A percentile compares a stretch with the other conserved stretches of the same genome.
phyloP scores from a whole-genome alignment of 1,140 invertebrate genomes.

The Bemisia tabaci region DNA sequence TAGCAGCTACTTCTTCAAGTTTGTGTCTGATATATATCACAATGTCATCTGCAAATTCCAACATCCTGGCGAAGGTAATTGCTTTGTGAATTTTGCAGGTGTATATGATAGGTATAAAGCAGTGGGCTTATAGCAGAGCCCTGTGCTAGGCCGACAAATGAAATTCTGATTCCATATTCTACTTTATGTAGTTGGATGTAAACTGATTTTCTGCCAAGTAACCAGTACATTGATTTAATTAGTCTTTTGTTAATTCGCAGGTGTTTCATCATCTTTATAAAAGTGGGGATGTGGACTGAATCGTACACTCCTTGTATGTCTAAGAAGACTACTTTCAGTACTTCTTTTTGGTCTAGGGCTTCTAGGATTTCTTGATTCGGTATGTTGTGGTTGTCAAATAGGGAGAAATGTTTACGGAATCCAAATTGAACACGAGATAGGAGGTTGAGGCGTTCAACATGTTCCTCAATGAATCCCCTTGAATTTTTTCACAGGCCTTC shows the following conservation, averaged over 20 bases:
- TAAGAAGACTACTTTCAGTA: neutral
- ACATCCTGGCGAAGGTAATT: neutral
- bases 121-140: neutral
- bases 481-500: neutral
- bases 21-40: neutral
- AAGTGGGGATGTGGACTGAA: neutral
- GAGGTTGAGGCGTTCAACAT: neutral
- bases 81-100: neutral
- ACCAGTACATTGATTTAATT: neutral
- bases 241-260: neutral
- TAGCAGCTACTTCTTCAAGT: neutral
- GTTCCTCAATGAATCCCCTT: neutral
- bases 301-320: neutral
- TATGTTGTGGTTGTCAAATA: neutral
- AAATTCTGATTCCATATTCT: neutral
- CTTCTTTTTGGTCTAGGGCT: neutral
- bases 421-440: neutral
- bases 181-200: neutral
- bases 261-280: too few species aligned
- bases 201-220: neutral
- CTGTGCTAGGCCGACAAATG: neutral
- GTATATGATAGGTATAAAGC: neutral
- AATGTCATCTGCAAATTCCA: neutral
- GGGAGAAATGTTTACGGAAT: neutral
- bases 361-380: neutral